phyloP scores from a whole-genome alignment of 2,888 invertebrate genomes.

The Heliothis peltigera region DNA sequence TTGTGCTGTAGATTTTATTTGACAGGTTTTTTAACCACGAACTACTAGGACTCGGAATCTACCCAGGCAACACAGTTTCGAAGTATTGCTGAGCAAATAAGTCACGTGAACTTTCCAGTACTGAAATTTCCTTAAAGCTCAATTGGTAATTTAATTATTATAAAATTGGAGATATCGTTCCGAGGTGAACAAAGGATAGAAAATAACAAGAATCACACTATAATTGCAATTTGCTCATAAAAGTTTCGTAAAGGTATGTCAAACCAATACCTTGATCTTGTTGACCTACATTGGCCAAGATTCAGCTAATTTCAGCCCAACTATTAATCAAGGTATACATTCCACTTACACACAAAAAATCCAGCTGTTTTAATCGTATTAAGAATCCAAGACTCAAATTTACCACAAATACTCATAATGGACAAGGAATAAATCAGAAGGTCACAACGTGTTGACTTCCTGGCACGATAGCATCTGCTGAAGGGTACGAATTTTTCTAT shows the following conservation, averaged over 20 bases:
- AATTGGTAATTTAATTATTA: constrained; percentile 1
- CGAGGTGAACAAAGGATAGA: constrained; percentile 8
- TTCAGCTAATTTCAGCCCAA: constrained; percentile 9
- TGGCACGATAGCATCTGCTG: constrained; percentile 19
- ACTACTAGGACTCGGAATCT: constrained; percentile 18
- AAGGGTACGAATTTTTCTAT: constrained; percentile 36
- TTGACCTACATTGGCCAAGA: constrained; percentile 11
- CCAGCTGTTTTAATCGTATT: constrained; percentile 10
- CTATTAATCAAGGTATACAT: constrained; percentile 18
- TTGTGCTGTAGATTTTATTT: constrained; percentile 57
- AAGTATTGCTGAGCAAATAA: constrained; percentile 9
- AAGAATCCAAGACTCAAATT: constrained; percentile 14
- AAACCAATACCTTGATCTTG: constrained; percentile 12
- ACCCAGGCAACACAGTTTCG: constrained; percentile 5
- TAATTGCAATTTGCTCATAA: constrained; percentile 3
- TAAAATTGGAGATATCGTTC: not conserved
- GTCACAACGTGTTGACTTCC: constrained; percentile 34
- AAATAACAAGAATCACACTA: constrained; percentile 8
- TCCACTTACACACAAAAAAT: constrained; percentile 2
- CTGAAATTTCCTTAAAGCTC: constrained; percentile 2
- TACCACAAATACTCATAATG: not conserved
- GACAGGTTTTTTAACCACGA: constrained; percentile 42
- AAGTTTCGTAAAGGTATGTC: constrained; percentile 31
- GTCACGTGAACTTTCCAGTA: not conserved
- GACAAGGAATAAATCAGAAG: constrained; percentile 14